Evolutionary conservation across 2,797 vertebrate species (phyloP), one percentile per base, ranked within the genome.

Genomic region (Clarias platycephalus): DNA sequence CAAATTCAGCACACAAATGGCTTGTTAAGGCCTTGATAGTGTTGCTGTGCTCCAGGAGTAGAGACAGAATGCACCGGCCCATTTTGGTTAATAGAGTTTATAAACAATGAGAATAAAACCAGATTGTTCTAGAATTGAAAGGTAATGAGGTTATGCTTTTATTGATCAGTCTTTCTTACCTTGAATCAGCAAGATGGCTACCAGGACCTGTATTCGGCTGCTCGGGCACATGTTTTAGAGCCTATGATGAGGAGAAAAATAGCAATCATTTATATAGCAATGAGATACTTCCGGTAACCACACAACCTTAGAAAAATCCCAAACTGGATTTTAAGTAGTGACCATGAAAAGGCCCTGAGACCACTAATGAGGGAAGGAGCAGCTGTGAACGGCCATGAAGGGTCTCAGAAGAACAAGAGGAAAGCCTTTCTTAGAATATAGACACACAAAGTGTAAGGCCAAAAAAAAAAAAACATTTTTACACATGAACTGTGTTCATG

Each of bases 141-240:
- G 15, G 1, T 68, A 63, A 78, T 49, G 3, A 81, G 70, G 28
- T 31, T 44, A 16, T 7, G 4, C 53, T 20, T 44, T 60, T 76
- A 62, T 68, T 26, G 63, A 18, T 20, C 79, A 13, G 34, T n/a
- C 80, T 66, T 58, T 85, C 93, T 70, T 83, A 91, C 91, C 92
- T 90, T 91, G 90, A 81, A 83, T 84, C 87, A 90, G 89, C 82
- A 94, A 90, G 88, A 94, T 75, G 18, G 80, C 13, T 2, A 90
- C 63, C 72, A 95, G 49, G 40, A 92, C 72, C 77, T 60, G 53
- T 81, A 90, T 62, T 9, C 80, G 87, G 75, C 83, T 85, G 31
- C 88, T 85, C 55, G 74, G 83, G 67, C 80, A 87, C 95, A 95
- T 95, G 85, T 79, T 90, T 84, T 13, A 89, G 5, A 55, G 88